These are phyloP conservation scores for Heterodera schachtii DNA, from an alignment of 1,140 invertebrate species.

Conservation along the genomic window DNA sequence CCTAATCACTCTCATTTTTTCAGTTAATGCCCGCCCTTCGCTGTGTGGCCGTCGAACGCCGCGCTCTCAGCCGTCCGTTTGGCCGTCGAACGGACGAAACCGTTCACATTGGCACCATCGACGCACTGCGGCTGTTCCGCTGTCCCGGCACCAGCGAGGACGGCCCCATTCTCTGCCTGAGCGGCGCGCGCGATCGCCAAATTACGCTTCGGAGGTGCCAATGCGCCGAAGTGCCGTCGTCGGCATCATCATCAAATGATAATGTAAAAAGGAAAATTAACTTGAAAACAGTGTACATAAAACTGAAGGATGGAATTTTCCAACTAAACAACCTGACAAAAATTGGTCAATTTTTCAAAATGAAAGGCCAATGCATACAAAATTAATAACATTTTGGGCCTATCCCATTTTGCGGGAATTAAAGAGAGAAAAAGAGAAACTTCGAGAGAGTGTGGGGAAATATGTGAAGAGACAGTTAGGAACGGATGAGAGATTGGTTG, in stretches of 20 bases:
- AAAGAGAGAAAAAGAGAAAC: no score
- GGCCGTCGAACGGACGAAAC: background rate
- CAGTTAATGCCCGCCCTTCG: conserved; percentile 22
- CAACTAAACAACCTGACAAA: background rate
- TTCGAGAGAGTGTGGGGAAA: no score
- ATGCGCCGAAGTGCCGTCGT: background rate
- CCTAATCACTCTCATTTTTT: background rate
- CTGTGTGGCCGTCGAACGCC: conserved; percentile 31
- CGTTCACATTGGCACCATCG: conserved; percentile 45
- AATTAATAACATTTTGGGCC: no score
- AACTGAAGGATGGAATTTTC: no score
- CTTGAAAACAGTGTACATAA: no score
- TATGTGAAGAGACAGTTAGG: no score
- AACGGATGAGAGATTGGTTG: no score
- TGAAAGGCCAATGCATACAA: no score
- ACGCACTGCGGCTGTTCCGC: conserved; percentile 41
- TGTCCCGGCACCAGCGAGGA: conserved; percentile 3
- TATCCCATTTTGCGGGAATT: no score
- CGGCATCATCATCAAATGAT: background rate
- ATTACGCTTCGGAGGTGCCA: conserved; percentile 43
- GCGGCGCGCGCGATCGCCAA: conserved; percentile 42
- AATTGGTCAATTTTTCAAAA: background rate
- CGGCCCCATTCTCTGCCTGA: conserved; percentile 38
- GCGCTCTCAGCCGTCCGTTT: conserved; percentile 12
- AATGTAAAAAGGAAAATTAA: no score